Evolutionary conservation across 2,797 vertebrate genomes (phyloP).

Genomic region (Rhinichthys osculus): DNA sequence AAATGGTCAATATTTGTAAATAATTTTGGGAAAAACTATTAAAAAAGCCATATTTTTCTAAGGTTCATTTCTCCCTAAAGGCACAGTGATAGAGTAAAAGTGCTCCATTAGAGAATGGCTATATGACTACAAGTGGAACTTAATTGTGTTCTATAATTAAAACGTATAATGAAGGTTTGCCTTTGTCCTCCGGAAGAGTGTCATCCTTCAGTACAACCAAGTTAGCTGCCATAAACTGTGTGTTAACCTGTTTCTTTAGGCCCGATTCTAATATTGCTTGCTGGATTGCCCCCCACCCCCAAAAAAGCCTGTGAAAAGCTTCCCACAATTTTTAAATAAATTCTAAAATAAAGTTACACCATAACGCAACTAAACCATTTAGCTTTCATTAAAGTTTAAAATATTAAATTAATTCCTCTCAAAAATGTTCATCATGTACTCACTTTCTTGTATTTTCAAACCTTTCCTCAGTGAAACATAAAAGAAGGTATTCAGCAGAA

Average conservation of each 20-base stretch:
- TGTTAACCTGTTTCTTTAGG: slow-evolving; percentile 32
- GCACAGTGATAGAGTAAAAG: slow-evolving; percentile 51
- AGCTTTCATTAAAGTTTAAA: background rate
- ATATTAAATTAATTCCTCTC: background rate
- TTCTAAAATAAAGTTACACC: background rate
- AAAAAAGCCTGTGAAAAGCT: background rate
- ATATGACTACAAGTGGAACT: slow-evolving; percentile 28
- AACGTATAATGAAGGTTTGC: slow-evolving; percentile 29
- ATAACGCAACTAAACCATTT: background rate
- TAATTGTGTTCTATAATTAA: slow-evolving; percentile 53
- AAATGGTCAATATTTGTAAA: background rate
- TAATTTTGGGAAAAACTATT: background rate
- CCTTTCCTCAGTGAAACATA: background rate
- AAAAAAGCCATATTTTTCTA: background rate
- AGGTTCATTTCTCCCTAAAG: slow-evolving; percentile 37
- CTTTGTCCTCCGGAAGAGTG: slow-evolving; percentile 34
- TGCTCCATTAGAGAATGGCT: slow-evolving; percentile 14
- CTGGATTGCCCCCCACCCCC: background rate
- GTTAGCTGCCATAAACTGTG: slow-evolving; percentile 56
- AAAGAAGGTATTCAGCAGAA: background rate
- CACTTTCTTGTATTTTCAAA: background rate
- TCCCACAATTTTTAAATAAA: background rate
- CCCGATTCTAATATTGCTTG: slow-evolving; percentile 16
- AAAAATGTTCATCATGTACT: background rate
- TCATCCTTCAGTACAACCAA: slow-evolving; percentile 39